Evolutionary conservation across 2,888 invertebrate species (phyloP).

Genomic region (Penaeus monodon): DNA sequence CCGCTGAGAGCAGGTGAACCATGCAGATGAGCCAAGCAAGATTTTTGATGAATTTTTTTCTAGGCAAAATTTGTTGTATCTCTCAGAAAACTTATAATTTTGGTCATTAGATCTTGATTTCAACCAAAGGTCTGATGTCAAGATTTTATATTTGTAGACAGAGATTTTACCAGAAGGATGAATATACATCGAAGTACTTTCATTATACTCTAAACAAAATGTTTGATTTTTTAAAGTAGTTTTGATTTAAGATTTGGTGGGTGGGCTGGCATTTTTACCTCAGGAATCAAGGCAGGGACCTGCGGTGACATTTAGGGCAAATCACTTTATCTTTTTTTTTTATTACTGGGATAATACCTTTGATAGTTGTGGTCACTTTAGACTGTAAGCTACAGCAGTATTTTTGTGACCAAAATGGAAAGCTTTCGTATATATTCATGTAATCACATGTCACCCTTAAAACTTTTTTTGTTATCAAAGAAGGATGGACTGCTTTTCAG

Average conservation of each 20-base stretch:
- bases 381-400: constrained; percentile 12
- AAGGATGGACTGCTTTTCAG: too few relatives aligned
- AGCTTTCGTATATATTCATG: neutral
- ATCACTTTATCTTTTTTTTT: constrained; percentile 3
- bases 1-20: constrained; percentile 29
- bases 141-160: too few relatives aligned
- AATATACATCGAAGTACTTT: too few relatives aligned
- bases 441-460: neutral
- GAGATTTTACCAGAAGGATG: too few relatives aligned
- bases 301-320: constrained; percentile 38
- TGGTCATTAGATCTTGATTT: too few relatives aligned
- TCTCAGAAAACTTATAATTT: too few relatives aligned
- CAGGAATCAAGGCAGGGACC: constrained; percentile 60
- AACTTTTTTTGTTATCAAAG: too few relatives aligned
- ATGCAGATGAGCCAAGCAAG: constrained; percentile 47
- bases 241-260: too few relatives aligned
- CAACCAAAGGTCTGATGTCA: too few relatives aligned
- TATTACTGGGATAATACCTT: constrained; percentile 14
- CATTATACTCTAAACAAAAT: too few relatives aligned
- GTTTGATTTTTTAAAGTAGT: too few relatives aligned
- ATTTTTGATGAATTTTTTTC: constrained; percentile 35
- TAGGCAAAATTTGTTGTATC: neutral
- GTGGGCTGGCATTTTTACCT: constrained; percentile 50
- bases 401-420: constrained; percentile 30
- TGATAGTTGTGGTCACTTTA: constrained; percentile 10